A percentile compares a stretch with the other conserved stretches of the same genome.
Evolutionary conservation across 2,113 vertebrate genomes (phyloP).

Genomic region (Neoarius graeffei): DNA sequence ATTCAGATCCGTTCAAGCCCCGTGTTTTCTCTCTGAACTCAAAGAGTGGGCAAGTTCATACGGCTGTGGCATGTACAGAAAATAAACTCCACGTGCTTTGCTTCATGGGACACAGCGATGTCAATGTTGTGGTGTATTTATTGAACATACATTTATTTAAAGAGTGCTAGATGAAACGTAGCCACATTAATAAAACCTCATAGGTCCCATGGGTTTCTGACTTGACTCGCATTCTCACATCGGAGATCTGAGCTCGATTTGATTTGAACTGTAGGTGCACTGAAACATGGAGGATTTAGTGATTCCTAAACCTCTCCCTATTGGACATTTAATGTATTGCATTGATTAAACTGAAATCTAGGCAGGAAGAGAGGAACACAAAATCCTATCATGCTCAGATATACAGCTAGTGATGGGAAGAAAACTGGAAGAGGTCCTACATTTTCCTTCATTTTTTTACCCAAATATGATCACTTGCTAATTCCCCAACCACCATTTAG

Average conservation of each 20-base stretch:
- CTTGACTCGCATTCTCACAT: background rate
- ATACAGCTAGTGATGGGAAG: background rate
- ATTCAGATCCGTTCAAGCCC: slow-evolving; percentile 8
- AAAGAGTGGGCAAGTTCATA: slow-evolving; percentile 8
- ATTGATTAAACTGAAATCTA: background rate
- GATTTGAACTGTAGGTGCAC: background rate
- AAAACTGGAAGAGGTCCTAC: background rate
- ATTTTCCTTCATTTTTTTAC: background rate
- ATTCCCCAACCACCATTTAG: background rate
- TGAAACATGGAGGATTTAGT: background rate
- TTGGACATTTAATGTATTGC: background rate
- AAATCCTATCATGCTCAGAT: background rate
- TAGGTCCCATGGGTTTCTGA: background rate
- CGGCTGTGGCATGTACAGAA: background rate
- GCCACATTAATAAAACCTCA: background rate
- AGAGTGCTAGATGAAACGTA: background rate
- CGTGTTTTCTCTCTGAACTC: background rate
- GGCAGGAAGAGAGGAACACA: background rate
- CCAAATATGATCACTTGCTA: background rate
- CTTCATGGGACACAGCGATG: background rate
- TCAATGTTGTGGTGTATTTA: background rate
- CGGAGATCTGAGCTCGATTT: background rate
- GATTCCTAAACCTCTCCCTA: background rate
- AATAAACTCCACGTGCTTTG: background rate
- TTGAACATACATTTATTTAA: slow-evolving; percentile 6